A percentile compares a stretch with the other conserved stretches of the same genome.
phyloP scores from a whole-genome alignment of 2,888 invertebrate species.

The Sialis fuliginosa region DNA sequence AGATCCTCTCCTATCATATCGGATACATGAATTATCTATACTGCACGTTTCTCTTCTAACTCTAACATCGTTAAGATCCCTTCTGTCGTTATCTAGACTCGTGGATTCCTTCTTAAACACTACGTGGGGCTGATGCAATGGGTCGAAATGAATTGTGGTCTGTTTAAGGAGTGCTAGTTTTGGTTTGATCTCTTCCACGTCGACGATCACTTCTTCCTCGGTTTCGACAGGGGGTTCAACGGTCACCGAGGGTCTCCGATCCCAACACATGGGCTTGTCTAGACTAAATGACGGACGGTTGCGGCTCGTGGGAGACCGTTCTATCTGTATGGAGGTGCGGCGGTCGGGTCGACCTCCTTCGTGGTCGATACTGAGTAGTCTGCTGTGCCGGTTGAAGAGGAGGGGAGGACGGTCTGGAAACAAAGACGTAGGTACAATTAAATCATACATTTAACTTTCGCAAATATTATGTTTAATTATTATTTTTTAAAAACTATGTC shows the following conservation, averaged over 20 bases:
- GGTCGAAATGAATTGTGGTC: constrained; percentile 3
- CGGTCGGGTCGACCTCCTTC: constrained; percentile 12
- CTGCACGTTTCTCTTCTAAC: no score
- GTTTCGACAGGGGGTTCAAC: constrained; percentile 14
- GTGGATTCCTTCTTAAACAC: not conserved
- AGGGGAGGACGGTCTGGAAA: constrained; percentile 7
- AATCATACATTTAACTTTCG: not conserved
- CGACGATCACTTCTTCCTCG: not conserved
- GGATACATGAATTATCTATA: not conserved
- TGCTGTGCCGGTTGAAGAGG: constrained; percentile 15
- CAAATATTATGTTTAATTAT: no score
- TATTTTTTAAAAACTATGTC: no score
- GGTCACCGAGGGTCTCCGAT: constrained; percentile 19
- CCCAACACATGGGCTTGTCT: constrained; percentile 3
- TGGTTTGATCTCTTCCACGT: not conserved
- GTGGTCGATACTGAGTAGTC: constrained; percentile 24
- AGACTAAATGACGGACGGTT: constrained; percentile 5
- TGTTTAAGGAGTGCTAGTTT: not conserved
- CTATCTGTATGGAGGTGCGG: constrained; percentile 16
- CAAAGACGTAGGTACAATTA: no score
- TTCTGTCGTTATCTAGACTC: not conserved
- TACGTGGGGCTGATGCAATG: not conserved
- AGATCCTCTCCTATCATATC: constrained; percentile 8
- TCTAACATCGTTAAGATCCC: no score
- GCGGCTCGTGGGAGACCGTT: constrained; percentile 12